Percentiles rank a stretch among this genome's conserved stretches.
Conservation (phyloP, 2,888 invertebrate species). For the Seira musarum region DNA sequence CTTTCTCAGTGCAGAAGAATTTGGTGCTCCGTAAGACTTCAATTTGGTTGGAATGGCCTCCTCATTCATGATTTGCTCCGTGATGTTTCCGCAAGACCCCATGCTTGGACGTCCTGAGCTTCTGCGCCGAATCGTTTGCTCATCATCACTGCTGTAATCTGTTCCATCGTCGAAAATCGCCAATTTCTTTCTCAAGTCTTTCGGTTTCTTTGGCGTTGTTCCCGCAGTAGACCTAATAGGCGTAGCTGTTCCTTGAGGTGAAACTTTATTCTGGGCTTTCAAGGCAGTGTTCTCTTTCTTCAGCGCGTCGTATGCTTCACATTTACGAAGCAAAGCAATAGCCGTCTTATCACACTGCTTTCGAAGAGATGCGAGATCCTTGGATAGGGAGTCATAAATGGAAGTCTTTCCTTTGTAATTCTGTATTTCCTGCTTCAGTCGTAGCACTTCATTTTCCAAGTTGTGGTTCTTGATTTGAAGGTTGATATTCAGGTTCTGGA, state of each 20-base stretch:
- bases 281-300: conserved; percentile 32
- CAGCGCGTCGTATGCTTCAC: conserved; percentile 34
- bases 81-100: conserved; percentile 50
- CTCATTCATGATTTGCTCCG: conserved; percentile 14
- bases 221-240: background rate
- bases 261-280: conserved; percentile 1
- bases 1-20: conserved; percentile 36
- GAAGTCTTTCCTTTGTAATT: conserved; percentile 10
- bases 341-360: conserved; percentile 46
- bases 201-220: background rate
- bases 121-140: background rate
- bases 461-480: conserved; percentile 30
- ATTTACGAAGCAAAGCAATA: conserved; percentile 25
- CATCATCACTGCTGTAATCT: conserved; percentile 19
- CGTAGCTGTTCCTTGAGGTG: background rate
- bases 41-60: conserved; percentile 30
- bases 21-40: background rate
- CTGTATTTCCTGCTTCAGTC: conserved; percentile 28
- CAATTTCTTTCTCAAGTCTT: conserved; percentile 19
- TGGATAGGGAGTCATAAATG: conserved; percentile 34
- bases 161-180: conserved; percentile 20
- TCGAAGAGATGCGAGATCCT: conserved; percentile 40
- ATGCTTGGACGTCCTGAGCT: conserved; percentile 30
- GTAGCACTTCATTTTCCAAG: conserved; percentile 26
- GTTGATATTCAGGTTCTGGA: conserved; percentile 36